Evolutionary conservation across 1,140 invertebrate genomes (phyloP), one percentile per base, ranked within the genome.

Genomic region (Drosophila nebulosa): DNA sequence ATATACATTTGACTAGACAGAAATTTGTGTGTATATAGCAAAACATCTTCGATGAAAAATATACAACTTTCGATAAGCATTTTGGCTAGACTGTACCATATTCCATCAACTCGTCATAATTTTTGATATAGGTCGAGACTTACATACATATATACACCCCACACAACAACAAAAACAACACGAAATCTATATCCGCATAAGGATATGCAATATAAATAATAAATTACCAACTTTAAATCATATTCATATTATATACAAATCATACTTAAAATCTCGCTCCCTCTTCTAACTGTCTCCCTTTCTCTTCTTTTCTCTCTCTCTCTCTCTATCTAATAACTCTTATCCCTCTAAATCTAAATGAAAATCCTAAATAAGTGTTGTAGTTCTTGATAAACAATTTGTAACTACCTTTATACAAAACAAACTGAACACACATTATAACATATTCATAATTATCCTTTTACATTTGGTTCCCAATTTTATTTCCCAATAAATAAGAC

Each of bases 301-400:
- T 83, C 59, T 75, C 42, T 61, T 21, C 27, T 18, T 71, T 42
- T 58, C 22, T 42, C 18, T 63, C 14, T 64, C 9, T 62, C 24
- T 18, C 24, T 26, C 73, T 65, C 36, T 59, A 58, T n/a, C n/a
- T n/a, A n/a, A n/a, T n/a, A n/a, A n/a, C 36, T 65, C 52, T 58
- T 73, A 26, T 74, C 46, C 73, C 57, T 69, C 3, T 27, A 10
- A 46, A 22, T 60, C 58, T 74, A 21, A 79, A 39, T 68, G 59
- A 24, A 74, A 74, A 60, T 26, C 73, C 69, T 69, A 53, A 69
- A 75, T 85, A 64, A 73, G 68, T 86, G 80, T 86, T 86, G 78
- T 86, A 85, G 78, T 68, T 74, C 64, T 86, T 80, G 67, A 68
- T 56, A 14, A 72, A 52, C 53, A 24, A 24, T 30, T 14, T 39